Evolutionary conservation across 2,113 vertebrate species (phyloP), one percentile per base, ranked within the genome.

Genomic region (Gobius niger): DNA sequence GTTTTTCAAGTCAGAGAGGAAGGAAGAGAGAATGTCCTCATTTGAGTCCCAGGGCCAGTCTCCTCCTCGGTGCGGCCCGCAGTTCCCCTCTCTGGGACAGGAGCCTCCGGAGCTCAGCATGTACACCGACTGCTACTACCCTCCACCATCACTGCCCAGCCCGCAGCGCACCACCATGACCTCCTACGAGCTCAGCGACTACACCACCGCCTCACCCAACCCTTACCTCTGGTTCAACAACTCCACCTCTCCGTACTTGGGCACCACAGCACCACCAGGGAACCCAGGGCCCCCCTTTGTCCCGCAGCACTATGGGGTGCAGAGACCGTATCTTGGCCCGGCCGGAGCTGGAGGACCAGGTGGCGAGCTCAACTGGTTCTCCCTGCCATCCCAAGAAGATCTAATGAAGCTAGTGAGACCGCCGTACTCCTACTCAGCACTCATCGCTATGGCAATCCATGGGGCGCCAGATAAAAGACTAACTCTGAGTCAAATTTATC

Each of bases 381-480:
- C 96, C 41, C 93, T 98, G 3, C 98, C 96, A 0, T 98, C 96
- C 7, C 98, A 99, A 79, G 97, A 99, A 88, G 98, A 99, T 88
- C 92, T 99, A 63, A 98, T 99, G 96, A 99, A 98, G 87, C 77
- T 99, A 85, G 98, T 99, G 66, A 92, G 98, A 64, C 98, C 98
- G 0, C 98, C 98, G 0, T 99, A 99, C 59, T 99, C 97, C 53
- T 99, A 99, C 85, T 99, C 98, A 0, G 98, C 98, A 2, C 95
- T 99, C 46, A 99, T 99, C 3, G 98, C 98, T 80, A 99, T 99
- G 98, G 98, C 98, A 67, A 99, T 99, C 83, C 97, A 99, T 1
- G 96, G 97, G 16, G 96, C 98, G 0, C 96, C 94, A 0, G 98
- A 98, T 10, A 94, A 94, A 74, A 94, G 98, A 63, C 92, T 99